A percentile compares a stretch with the other conserved stretches of the same genome.
These are phyloP conservation scores for Erannis defoliaria DNA, from an alignment of 2,888 invertebrate genomes.

Conservation along the genomic window DNA sequence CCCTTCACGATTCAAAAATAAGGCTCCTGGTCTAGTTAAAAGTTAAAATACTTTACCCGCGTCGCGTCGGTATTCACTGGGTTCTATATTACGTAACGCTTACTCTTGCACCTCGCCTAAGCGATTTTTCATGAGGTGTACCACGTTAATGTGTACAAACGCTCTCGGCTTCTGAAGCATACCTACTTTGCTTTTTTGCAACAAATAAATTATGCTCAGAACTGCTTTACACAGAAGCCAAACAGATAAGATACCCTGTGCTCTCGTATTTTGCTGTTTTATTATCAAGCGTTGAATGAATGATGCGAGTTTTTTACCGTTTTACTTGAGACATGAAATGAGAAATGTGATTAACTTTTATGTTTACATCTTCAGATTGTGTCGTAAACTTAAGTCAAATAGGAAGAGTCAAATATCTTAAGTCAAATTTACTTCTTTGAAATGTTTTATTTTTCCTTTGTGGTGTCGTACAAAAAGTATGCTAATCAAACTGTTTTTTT, in stretches of 20 bases:
- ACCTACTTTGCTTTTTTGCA: conserved; percentile 76
- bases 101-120: conserved; percentile 74
- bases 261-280: conserved; percentile 41
- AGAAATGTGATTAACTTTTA: conserved; percentile 36
- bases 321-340: conserved; percentile 39
- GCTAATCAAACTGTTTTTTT: too few relatives aligned
- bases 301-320: conserved; percentile 41
- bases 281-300: conserved; percentile 42
- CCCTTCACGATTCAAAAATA: too few relatives aligned
- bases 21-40: conserved; percentile 36
- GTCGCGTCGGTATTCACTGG: conserved; percentile 47
- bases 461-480: too few relatives aligned
- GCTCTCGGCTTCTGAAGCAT: conserved; percentile 76
- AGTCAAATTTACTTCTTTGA: neutral
- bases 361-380: conserved; percentile 28
- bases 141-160: conserved; percentile 84
- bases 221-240: conserved; percentile 70
- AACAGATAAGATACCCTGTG: conserved; percentile 63
- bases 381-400: conserved; percentile 20
- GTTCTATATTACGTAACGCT: conserved; percentile 58
- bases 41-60: conserved; percentile 49
- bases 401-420: too few relatives aligned
- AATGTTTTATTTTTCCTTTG: too few relatives aligned
- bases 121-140: conserved; percentile 84
- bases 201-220: conserved; percentile 82